Evolutionary conservation across 2,888 invertebrate species (phyloP).

Genomic region (Ophonus ardosiacus): DNA sequence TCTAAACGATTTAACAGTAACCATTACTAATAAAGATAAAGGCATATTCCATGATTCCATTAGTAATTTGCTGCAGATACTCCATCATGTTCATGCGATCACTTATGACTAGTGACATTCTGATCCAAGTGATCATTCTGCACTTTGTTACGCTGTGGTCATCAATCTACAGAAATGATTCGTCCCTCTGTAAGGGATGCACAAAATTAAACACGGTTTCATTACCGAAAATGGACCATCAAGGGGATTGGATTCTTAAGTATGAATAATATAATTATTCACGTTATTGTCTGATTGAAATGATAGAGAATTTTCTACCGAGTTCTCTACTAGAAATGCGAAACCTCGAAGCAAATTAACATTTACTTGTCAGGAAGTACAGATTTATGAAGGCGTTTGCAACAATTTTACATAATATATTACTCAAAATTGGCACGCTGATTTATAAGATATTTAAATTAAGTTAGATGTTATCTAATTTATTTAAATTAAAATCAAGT

Average conservation of each 20-base stretch:
- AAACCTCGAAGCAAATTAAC: constrained; percentile 20
- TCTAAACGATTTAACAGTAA: no score
- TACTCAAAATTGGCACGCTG: constrained; percentile 25
- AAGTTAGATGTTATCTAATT: constrained; percentile 38
- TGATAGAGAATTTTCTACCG: neutral
- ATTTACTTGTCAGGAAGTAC: constrained; percentile 10
- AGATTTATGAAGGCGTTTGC: constrained; percentile 7
- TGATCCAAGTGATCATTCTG: constrained; percentile 5
- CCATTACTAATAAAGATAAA: no score
- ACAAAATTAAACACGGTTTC: constrained; percentile 2
- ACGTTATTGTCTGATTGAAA: neutral
- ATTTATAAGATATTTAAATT: constrained; percentile 37
- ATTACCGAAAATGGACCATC: neutral
- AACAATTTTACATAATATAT: constrained; percentile 29
- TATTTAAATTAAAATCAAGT: constrained; percentile 37
- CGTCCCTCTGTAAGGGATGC: constrained; percentile 14
- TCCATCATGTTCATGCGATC: constrained; percentile 33
- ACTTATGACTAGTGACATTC: constrained; percentile 27
- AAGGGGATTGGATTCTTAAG: neutral
- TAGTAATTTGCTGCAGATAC: constrained; percentile 6
- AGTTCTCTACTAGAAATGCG: neutral
- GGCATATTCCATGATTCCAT: neutral
- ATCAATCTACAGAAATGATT: constrained; percentile 39
- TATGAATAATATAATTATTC: no score
- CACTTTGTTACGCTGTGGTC: constrained; percentile 12